These are phyloP conservation scores for Marisa cornuarietis DNA, from an alignment of 1,140 invertebrate genomes.

Conservation along the genomic window DNA sequence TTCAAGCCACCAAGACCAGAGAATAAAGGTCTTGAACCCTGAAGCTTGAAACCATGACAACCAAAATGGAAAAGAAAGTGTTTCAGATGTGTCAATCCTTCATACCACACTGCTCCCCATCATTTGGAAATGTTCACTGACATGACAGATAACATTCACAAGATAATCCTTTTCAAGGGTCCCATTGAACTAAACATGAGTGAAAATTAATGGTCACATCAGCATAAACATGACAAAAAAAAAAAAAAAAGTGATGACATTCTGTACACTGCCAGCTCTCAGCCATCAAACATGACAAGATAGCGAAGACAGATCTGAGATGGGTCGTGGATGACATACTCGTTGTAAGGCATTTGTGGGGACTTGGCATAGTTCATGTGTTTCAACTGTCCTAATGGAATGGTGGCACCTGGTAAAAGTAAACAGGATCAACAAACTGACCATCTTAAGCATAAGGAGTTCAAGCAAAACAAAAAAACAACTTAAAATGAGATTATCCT, in stretches of 20 bases:
- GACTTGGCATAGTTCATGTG: conserved; percentile 30
- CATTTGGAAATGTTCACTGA: background rate
- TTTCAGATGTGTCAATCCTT: too few relatives aligned
- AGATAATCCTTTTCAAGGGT: too few relatives aligned
- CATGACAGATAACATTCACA: too few relatives aligned
- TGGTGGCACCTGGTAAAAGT: conserved; percentile 44
- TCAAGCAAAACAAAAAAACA: background rate
- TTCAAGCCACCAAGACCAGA: too few relatives aligned
- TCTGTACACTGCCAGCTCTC: background rate
- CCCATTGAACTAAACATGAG: too few relatives aligned
- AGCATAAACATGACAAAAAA: background rate
- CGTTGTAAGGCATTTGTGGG: conserved; percentile 57
- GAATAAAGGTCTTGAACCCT: too few relatives aligned
- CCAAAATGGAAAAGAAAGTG: too few relatives aligned
- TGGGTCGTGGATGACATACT: conserved; percentile 66
- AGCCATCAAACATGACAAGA: conserved; percentile 57
- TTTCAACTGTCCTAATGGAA: conserved; percentile 55
- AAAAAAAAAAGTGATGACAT: background rate
- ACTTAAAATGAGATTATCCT: background rate
- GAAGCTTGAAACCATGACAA: too few relatives aligned
- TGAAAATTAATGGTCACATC: too few relatives aligned
- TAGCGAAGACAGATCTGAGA: conserved; percentile 65
- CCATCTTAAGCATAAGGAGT: background rate
- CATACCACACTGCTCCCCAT: background rate
- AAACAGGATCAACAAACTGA: conserved; percentile 24